Conservation (phyloP, 2,888 invertebrate species). For the Pristionchus entomophagus region DNA sequence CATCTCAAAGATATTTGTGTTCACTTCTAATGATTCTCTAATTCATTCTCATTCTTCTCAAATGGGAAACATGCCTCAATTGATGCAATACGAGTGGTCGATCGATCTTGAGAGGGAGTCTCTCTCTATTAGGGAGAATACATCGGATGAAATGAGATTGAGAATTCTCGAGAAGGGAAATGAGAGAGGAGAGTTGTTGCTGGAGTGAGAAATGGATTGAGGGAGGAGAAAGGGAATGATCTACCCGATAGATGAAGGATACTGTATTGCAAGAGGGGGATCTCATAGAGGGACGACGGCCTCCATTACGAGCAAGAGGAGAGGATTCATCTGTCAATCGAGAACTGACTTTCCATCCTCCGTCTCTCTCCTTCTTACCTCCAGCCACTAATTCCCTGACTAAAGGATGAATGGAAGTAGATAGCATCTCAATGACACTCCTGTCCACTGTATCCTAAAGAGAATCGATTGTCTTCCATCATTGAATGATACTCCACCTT, state of each 20-base stretch:
- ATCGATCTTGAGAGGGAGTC: conserved; percentile 68
- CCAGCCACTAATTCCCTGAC: conserved; percentile 64
- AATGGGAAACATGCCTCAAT: conserved; percentile 56
- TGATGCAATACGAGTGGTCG: conserved; percentile 71
- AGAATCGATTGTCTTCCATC: conserved; percentile 51
- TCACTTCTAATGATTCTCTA: too few species aligned
- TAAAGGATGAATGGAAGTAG: conserved; percentile 66
- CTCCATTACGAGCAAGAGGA: neutral
- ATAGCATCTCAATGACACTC: conserved; percentile 75
- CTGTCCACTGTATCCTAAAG: conserved; percentile 76
- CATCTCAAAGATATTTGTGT: conserved; percentile 82
- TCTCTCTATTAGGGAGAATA: conserved; percentile 76
- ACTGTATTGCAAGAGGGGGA: conserved; percentile 57
- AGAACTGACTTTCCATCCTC: neutral
- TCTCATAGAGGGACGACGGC: conserved; percentile 51
- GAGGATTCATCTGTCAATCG: neutral
- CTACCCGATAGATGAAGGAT: conserved; percentile 59
- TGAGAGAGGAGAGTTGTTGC: conserved; percentile 71
- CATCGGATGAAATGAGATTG: conserved; percentile 76
- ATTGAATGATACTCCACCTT: too few species aligned
- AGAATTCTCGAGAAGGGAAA: conserved; percentile 72
- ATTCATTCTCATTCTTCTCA: too few species aligned
- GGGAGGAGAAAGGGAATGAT: neutral
- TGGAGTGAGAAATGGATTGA: conserved; percentile 49
- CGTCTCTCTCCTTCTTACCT: conserved; percentile 47